These are phyloP conservation scores for Hybognathus amarus DNA, from an alignment of 2,797 vertebrate species.

Conservation along the genomic window DNA sequence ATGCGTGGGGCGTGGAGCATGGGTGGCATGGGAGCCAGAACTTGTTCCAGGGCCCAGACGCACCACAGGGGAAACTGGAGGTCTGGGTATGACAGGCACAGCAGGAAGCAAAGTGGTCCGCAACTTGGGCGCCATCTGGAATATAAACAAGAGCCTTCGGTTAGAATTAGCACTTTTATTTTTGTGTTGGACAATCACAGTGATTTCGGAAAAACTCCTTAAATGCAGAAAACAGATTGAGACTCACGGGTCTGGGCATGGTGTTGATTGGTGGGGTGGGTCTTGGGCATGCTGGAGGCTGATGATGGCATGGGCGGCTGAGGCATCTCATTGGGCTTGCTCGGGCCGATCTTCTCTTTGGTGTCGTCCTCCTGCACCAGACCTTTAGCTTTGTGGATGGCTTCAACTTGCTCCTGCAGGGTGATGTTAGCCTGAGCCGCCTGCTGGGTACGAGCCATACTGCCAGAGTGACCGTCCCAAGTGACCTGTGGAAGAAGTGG, in stretches of 20 bases:
- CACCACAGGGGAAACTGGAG: constrained; percentile 89
- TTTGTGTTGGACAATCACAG: neutral
- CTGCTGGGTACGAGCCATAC: constrained; percentile 98
- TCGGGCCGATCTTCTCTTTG: constrained; percentile 98
- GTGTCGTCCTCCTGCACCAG: constrained; percentile 96
- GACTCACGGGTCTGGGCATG: constrained; percentile 83
- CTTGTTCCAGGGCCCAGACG: constrained; percentile 89
- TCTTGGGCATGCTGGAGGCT: constrained; percentile 78
- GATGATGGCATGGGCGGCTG: constrained; percentile 81
- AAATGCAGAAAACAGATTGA: neutral
- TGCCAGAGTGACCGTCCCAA: constrained; percentile 98
- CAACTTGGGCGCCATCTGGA: constrained; percentile 87
- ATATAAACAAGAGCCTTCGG: neutral
- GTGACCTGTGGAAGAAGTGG: constrained; percentile 83
- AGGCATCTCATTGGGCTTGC: constrained; percentile 91
- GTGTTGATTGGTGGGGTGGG: constrained; percentile 78
- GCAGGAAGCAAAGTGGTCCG: constrained; percentile 93
- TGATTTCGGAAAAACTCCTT: neutral
- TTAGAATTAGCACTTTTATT: neutral
- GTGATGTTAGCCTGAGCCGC: constrained; percentile 99
- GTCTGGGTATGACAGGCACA: constrained; percentile 91
- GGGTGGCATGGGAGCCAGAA: constrained; percentile 90
- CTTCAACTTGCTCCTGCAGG: constrained; percentile 98
- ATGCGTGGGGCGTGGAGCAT: constrained; percentile 92
- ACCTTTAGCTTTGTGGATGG: constrained; percentile 98